Base-by-base conservation (phyloP, 2,888 invertebrate genomes). In the Epistrophe eligans region DNA sequence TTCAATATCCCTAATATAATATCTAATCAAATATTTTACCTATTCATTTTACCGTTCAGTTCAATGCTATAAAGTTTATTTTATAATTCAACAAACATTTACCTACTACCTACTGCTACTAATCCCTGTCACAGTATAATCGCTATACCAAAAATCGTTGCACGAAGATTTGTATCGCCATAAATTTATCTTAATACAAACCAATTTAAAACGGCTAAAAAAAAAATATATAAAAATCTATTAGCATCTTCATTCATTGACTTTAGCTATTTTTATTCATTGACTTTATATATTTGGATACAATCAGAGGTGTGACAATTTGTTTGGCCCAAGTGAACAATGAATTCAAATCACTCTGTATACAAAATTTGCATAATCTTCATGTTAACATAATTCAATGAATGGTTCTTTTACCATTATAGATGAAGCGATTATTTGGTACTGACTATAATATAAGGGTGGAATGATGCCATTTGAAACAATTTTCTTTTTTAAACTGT, bases 321-420 rank as follows among this genome's bases (percentile, higher is more conserved):
- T 84, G 84, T 79, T 67, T 58, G 55, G 60, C 45, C 79, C 79
- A 79, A 60, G 40, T 45, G 28, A 73, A 32, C 72, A 83, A 73
- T 72, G 57, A 79, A 83, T 58, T 77, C 66, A 79, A 83, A 83
- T 77, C 67, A 35, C 35, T 40, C 28, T 55, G 67, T 45, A 28
- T 6, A 43, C 15, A 19, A 67, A 24, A 84, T 79, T 84, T 84
- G 50, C 84, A 84, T 84, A 84, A 84, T 43, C 55, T 60, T 45
- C 48, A 32, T 72, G 58, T 72, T 70, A 70, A 55, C 55, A 70
- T 70, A 24, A 35, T 50, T 38, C 50, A 55, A 28, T 70, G n/a
- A 9, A 55, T 55, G 38, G 15, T 70, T 24, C 24, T 43, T 28
- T 24, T 19, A 11, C 32, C 67, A 50, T 66, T 24, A 24, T 28